Evolutionary conservation across 2,797 vertebrate genomes (phyloP), one percentile per base, ranked within the genome.

Genomic region (Carduelis carduelis): DNA sequence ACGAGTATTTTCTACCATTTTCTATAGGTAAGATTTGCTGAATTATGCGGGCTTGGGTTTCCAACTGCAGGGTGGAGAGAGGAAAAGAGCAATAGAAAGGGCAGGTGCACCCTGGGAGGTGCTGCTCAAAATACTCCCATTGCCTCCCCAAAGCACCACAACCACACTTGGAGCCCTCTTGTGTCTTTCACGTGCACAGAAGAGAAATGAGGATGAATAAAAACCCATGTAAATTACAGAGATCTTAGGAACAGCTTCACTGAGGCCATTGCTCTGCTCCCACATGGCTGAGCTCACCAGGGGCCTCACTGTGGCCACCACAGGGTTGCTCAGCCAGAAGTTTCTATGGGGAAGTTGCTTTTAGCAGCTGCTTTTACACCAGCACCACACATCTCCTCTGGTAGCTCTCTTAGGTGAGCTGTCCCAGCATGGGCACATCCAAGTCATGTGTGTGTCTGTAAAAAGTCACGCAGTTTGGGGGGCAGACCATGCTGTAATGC

Each of bases 1-100:
- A 91, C 3, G 98, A 98, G 1, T 83, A 94, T 11, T 99, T 99
- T 74, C 5, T 99, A 43, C 98, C 99, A 20, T 99, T 99, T 95
- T 99, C 99, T 79, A n/a, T 97, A 68, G 99, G 99, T 99, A 96
- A 98, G 71, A 22, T 53, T 15, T 34, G 4, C 17, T 39, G 18
- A 10, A 22, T 6, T 70, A 28, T 4, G 9, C 16, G 30, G 24
- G 8, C 12, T 30, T 28, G 8, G 24, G 6, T 21, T 65, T 59
- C 43, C 43, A 70, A 0, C 8, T 41, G 26, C 34, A n/a, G 2
- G 1, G 12, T 5, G 9, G 49, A 59, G n/a, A 35, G 9, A 57
- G 27, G 26, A 39, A 75, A 50, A 39, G 0, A 64, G 53, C 5
- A 18, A 43, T 14, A 3, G 22, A n/a, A 32, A 56, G 9, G 19